phyloP scores from a whole-genome alignment of 2,888 invertebrate genomes.

The Parasteatoda lunata region DNA sequence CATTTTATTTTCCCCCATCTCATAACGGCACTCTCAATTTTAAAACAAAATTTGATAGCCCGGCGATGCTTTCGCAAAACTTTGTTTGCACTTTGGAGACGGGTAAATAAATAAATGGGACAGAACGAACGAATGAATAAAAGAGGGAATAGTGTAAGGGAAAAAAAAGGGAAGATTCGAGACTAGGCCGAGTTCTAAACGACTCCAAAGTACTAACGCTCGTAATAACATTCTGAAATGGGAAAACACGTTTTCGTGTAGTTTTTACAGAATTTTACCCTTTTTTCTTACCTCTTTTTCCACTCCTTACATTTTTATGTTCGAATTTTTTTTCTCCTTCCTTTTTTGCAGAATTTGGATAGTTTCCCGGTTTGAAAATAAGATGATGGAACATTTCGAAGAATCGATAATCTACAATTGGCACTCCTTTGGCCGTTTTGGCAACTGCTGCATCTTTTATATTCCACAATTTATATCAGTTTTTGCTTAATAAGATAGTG shows the following conservation, averaged over 20 bases:
- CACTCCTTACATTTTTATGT: slow-evolving; percentile 3
- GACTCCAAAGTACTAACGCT: not conserved
- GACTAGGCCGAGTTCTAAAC: slow-evolving; percentile 6
- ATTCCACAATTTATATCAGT: too few species aligned
- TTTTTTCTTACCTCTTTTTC: not conserved
- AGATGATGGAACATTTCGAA: slow-evolving; percentile 9
- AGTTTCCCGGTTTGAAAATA: not conserved
- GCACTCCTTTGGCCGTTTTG: slow-evolving; percentile 6
- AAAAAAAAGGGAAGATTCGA: slow-evolving; percentile 9
- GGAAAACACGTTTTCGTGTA: slow-evolving; percentile 31
- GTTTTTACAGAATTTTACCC: slow-evolving; percentile 9
- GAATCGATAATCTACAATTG: not conserved
- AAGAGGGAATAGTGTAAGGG: not conserved
- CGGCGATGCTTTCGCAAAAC: slow-evolving; percentile 6
- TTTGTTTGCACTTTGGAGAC: slow-evolving; percentile 24
- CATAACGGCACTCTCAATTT: slow-evolving; percentile 23
- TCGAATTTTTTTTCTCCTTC: not conserved
- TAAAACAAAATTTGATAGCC: slow-evolving; percentile 33
- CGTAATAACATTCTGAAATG: slow-evolving; percentile 18
- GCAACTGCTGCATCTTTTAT: too few species aligned
- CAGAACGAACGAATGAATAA: not conserved
- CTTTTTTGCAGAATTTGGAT: slow-evolving; percentile 5
- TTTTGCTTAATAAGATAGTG: too few species aligned
- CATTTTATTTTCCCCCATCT: not conserved
- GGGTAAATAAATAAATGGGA: slow-evolving; percentile 25